A percentile compares a stretch with the other conserved stretches of the same genome.
These are phyloP conservation scores for Ceuthmochares aereus DNA, from an alignment of 2,113 vertebrate species.

Conservation along the genomic window DNA sequence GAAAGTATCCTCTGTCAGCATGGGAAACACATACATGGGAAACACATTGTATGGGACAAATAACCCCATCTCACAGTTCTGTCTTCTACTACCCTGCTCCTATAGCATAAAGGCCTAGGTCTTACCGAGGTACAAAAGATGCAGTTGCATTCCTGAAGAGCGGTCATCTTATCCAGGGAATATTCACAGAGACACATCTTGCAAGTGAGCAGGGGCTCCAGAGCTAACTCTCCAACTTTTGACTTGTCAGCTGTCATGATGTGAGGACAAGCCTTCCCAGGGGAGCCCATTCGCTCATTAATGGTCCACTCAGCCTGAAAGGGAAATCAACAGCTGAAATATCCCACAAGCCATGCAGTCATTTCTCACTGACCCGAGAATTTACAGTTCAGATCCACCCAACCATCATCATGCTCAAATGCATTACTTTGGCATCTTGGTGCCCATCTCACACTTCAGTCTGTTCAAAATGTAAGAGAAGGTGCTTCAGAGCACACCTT, in stretches of 20 bases:
- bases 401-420: neutral
- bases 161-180: conserved; percentile 81
- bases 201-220: conserved; percentile 81
- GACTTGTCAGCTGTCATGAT: conserved; percentile 78
- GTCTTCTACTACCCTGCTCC: neutral
- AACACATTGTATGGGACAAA: neutral
- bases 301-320: conserved; percentile 10
- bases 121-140: conserved; percentile 89
- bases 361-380: neutral
- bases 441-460: neutral
- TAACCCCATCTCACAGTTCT: neutral
- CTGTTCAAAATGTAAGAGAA: neutral
- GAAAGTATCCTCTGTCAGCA: neutral
- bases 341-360: neutral
- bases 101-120: neutral
- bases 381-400: neutral
- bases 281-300: conserved; percentile 58
- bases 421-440: neutral
- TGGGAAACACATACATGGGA: neutral
- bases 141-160: conserved; percentile 87
- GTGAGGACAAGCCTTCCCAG: conserved; percentile 36
- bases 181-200: conserved; percentile 92
- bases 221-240: conserved; percentile 60
- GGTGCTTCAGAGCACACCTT: neutral
- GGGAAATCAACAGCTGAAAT: conserved; percentile 31